phyloP scores from a whole-genome alignment of 2,888 invertebrate species.

The Tanytarsus gracilentus region DNA sequence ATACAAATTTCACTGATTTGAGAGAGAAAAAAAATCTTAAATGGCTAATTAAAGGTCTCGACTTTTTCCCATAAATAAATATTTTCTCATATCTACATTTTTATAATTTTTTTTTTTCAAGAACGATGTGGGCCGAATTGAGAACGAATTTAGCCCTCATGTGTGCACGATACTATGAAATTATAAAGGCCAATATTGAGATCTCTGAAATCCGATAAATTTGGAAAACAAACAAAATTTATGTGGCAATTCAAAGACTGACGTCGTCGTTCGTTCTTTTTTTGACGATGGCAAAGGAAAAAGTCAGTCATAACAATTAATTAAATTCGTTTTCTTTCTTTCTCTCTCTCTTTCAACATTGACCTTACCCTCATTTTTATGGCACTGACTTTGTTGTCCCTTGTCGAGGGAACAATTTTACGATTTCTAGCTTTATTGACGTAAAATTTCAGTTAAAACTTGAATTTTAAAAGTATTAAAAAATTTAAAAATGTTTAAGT shows the following conservation, averaged over 20 bases:
- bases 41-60: conserved; percentile 4
- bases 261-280: too few species aligned
- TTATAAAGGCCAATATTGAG: neutral
- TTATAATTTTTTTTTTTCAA: too few species aligned
- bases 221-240: too few species aligned
- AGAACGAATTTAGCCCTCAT: neutral
- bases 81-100: neutral
- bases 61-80: neutral
- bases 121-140: conserved; percentile 3
- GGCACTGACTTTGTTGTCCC: neutral
- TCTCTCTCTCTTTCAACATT: conserved; percentile 2
- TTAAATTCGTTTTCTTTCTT: conserved; percentile 11
- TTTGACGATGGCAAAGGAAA: conserved; percentile 1
- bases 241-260: too few species aligned
- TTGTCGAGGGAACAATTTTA: neutral
- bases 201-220: neutral
- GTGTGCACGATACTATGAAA: conserved; percentile 10
- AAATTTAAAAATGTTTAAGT: too few species aligned
- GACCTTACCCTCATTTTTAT: conserved; percentile 15
- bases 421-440: too few species aligned
- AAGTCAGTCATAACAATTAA: conserved; percentile 15
- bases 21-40: neutral
- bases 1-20: neutral
- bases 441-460: too few species aligned
- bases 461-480: too few species aligned